Evolutionary conservation across 2,113 vertebrate genomes (phyloP).

Genomic region (Prietella phreatophila): DNA sequence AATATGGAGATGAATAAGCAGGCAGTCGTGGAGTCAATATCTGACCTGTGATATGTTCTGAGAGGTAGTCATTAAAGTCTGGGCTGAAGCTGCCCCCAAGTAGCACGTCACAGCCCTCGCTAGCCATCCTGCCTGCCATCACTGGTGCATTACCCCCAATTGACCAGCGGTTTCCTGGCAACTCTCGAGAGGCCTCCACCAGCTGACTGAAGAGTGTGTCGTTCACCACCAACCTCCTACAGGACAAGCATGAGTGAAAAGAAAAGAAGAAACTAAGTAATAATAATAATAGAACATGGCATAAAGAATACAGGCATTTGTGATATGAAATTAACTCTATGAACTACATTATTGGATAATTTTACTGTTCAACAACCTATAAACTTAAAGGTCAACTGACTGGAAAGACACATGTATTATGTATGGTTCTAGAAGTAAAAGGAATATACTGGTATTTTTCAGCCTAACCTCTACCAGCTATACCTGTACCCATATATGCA

Average conservation of each 20-base stretch:
- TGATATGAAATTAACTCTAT: too few species aligned
- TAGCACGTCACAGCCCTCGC: constrained; percentile 78
- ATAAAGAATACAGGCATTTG: too few species aligned
- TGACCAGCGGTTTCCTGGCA: constrained; percentile 78
- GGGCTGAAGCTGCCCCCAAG: constrained; percentile 77
- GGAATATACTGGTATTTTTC: neutral
- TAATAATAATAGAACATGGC: too few species aligned
- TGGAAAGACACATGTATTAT: neutral
- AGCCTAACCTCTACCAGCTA: neutral
- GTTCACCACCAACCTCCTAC: constrained; percentile 76
- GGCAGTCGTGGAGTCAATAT: neutral
- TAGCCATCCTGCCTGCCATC: constrained; percentile 80
- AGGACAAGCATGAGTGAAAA: neutral
- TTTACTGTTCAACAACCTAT: neutral
- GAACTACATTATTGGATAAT: neutral
- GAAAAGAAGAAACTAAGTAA: too few species aligned
- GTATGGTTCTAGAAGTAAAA: neutral
- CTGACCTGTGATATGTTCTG: constrained; percentile 75
- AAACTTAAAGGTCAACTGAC: neutral
- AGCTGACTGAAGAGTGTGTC: constrained; percentile 76
- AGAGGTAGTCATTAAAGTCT: constrained; percentile 74
- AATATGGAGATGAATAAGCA: neutral
- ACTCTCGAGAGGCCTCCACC: constrained; percentile 74
- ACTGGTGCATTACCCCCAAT: constrained; percentile 80
- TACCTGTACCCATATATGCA: neutral